Base-by-base conservation (phyloP, 2,888 invertebrate species). In the Noctuana brunneofusca region DNA sequence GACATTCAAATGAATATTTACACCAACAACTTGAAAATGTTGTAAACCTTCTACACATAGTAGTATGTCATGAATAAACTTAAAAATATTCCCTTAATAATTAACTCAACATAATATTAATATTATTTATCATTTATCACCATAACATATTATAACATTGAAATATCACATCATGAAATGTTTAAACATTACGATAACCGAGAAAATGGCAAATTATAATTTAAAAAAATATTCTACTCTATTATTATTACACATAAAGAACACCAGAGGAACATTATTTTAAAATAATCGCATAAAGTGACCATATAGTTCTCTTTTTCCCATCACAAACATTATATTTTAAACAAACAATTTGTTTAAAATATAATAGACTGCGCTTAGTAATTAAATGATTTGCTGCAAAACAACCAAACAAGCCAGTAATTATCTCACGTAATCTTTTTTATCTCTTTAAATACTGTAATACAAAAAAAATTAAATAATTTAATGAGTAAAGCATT, bases 101-200 rank as follows among this genome's bases (percentile, higher is more conserved):
- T 74, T 76, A 82, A 81, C 75, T 77, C 79, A 86, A 84, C 82
- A 78, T 79, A 80, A 77, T 71, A 71, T 67, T 75, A 77, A 76
- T 81, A 78, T 74, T 78, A 77, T 79, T 82, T 75, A 75, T 80
- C 75, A 81, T 84, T 80, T 82, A 87, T 87, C 84, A 83, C 83
- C 79, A 82, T 86, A 90, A 89, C 89, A 62, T 43, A 20, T 88
- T 79, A 90, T 89, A 90, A 90, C 89, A 89, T 89, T 83, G 76
- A 86, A 87, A 90, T 91, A 91, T 91, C 90, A 91, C 90, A 91
- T 88, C 75, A 86, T 82, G 82, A 87, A 86, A 85, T 83, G 80
- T 84, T 83, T 79, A 76, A 86, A 84, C 81, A 85, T 83, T 78
- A 73, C 69, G 72, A 70, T 70, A 85, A 86, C 80, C 79, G 78